A percentile compares a stretch with the other conserved stretches of the same genome.
Evolutionary conservation across 2,113 vertebrate genomes (phyloP).

Genomic region (Spilogale gracilis): DNA sequence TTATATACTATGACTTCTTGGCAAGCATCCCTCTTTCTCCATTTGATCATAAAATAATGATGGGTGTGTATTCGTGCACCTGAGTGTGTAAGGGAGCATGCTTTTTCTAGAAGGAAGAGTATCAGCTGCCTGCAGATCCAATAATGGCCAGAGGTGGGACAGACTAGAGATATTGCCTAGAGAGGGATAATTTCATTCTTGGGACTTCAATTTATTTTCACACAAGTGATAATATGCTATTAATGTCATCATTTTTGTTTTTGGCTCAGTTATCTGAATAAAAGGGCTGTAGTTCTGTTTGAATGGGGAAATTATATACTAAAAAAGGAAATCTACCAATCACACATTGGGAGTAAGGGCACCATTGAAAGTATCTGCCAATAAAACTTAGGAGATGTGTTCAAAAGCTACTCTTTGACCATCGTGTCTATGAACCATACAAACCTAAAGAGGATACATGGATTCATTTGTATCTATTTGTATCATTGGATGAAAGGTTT

Average conservation of each 20-base stretch:
- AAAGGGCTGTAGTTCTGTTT: background rate
- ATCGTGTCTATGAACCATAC: rapidly evolving
- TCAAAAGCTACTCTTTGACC: background rate
- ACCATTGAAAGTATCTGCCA: background rate
- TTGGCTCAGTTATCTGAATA: background rate
- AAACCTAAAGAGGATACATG: background rate
- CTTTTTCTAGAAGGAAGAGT: background rate
- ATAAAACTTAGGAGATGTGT: background rate
- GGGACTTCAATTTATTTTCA: background rate
- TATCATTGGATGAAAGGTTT: background rate
- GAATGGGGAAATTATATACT: background rate
- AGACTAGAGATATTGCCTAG: background rate
- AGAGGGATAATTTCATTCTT: background rate
- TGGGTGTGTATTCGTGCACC: rapidly evolving
- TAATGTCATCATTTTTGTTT: background rate
- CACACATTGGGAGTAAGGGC: background rate
- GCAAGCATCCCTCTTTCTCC: background rate
- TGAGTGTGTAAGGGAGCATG: background rate
- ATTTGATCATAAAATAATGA: background rate
- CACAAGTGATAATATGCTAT: background rate
- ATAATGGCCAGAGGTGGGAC: background rate
- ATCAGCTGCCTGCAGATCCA: background rate
- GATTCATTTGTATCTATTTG: background rate
- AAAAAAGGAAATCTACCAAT: background rate
- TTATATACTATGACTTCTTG: background rate